These are phyloP conservation scores for Thinocorus orbignyianus DNA, from an alignment of 2,113 vertebrate genomes.

Conservation along the genomic window DNA sequence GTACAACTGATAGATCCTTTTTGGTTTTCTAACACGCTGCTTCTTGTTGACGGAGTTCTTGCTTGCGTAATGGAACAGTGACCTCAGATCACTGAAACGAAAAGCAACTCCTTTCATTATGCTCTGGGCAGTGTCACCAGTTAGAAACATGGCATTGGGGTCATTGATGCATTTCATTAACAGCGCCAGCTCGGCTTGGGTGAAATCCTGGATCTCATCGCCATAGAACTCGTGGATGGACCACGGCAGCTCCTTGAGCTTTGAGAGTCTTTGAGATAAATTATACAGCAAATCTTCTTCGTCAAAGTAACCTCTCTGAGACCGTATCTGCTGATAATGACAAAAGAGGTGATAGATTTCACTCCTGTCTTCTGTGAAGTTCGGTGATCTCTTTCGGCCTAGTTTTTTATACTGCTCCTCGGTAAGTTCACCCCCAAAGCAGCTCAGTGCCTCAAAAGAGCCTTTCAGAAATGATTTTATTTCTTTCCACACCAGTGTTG, in stretches of 20 bases:
- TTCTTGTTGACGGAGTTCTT: slow-evolving; percentile 66
- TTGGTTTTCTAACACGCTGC: slow-evolving; percentile 75
- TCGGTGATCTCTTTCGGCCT: slow-evolving; percentile 77
- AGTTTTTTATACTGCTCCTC: slow-evolving; percentile 80
- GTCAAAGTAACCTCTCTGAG: slow-evolving; percentile 80
- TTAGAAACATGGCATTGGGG: slow-evolving; percentile 84
- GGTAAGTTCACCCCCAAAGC: slow-evolving; percentile 71
- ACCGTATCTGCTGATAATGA: slow-evolving; percentile 79
- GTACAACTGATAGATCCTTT: slow-evolving; percentile 79
- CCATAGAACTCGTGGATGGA: slow-evolving; percentile 84
- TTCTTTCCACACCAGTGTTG: slow-evolving; percentile 83
- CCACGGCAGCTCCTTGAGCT: slow-evolving; percentile 75
- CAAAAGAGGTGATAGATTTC: slow-evolving; percentile 81
- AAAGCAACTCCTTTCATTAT: slow-evolving; percentile 85
- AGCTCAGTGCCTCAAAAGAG: slow-evolving; percentile 80
- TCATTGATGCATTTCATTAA: slow-evolving; percentile 82
- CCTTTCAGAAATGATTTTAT: slow-evolving; percentile 85
- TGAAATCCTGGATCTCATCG: slow-evolving; percentile 85
- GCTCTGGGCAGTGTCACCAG: slow-evolving; percentile 84
- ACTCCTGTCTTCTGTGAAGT: slow-evolving; percentile 80
- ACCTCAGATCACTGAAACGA: slow-evolving; percentile 81
- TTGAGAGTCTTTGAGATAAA: slow-evolving; percentile 74
- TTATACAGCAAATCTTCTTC: slow-evolving; percentile 82
- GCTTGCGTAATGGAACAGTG: slow-evolving; percentile 81
- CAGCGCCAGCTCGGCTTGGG: slow-evolving; percentile 78